Conservation (phyloP, 1,140 invertebrate genomes). For the Agraylea sexmaculata region DNA sequence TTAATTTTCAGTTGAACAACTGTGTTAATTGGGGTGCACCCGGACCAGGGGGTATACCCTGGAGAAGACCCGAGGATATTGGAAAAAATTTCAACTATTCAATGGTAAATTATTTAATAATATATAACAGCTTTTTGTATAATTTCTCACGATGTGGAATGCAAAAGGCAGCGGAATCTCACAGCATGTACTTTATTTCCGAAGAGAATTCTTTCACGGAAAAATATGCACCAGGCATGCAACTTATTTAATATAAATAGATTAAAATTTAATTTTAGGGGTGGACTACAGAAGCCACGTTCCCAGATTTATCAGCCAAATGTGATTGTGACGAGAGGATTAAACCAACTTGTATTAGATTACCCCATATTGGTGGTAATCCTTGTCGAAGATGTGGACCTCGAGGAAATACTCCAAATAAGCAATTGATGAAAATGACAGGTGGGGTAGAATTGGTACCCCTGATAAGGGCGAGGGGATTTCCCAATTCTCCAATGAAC, state of each 20-base stretch:
- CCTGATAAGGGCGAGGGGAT: constrained; percentile 46
- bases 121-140: too few relatives aligned
- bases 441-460: constrained; percentile 56
- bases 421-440: constrained; percentile 36
- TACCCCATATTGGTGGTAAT: too few relatives aligned
- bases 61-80: constrained; percentile 49
- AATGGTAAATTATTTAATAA: constrained; percentile 39
- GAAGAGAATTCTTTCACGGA: too few relatives aligned
- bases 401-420: constrained; percentile 38
- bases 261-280: constrained; percentile 23
- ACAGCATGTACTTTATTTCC: too few relatives aligned
- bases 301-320: neutral
- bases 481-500: too few relatives aligned
- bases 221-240: too few relatives aligned
- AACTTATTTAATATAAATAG: too few relatives aligned
- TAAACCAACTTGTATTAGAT: too few relatives aligned
- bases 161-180: too few relatives aligned
- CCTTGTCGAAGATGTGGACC: too few relatives aligned
- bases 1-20: constrained; percentile 29
- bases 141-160: too few relatives aligned
- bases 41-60: constrained; percentile 49
- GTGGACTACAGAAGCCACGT: constrained; percentile 16
- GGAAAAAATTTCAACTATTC: constrained; percentile 54
- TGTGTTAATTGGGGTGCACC: constrained; percentile 48
- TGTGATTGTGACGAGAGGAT: constrained; percentile 2